A percentile compares a stretch with the other conserved stretches of the same genome.
Conservation (phyloP, 2,888 invertebrate genomes). For the Rhamnusium bicolor region DNA sequence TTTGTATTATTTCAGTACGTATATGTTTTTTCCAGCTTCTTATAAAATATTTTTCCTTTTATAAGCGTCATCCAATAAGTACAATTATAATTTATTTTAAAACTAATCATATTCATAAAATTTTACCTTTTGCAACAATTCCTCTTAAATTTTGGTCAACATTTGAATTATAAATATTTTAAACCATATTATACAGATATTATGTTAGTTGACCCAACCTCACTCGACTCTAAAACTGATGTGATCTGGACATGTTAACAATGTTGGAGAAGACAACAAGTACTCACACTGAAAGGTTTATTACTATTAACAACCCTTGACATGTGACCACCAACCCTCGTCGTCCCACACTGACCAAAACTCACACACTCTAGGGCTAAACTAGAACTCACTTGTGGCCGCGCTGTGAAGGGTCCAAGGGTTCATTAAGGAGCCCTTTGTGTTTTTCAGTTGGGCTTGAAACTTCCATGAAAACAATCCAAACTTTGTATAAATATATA, state of each 20-base stretch:
- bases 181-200: not conserved
- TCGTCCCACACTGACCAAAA: conserved; percentile 31
- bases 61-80: no score
- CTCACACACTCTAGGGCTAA: conserved; percentile 23
- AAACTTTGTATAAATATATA: conserved; percentile 22
- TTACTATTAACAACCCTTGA: conserved; percentile 31
- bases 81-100: no score
- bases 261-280: conserved; percentile 15
- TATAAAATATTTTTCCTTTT: no score
- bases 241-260: conserved; percentile 16
- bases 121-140: not conserved
- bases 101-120: no score
- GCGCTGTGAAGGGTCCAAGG: conserved; percentile 27
- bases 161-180: not conserved
- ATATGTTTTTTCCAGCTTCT: no score
- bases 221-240: not conserved
- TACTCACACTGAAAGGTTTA: conserved; percentile 29
- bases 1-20: no score
- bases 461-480: conserved; percentile 24
- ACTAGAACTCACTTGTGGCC: conserved; percentile 23
- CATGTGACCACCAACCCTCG: conserved; percentile 26
- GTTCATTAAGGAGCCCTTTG: conserved; percentile 34
- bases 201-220: not conserved
- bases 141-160: not conserved
- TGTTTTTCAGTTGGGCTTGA: conserved; percentile 24